Conservation (phyloP, 2,888 invertebrate species). For the Xanthia icteritia region DNA sequence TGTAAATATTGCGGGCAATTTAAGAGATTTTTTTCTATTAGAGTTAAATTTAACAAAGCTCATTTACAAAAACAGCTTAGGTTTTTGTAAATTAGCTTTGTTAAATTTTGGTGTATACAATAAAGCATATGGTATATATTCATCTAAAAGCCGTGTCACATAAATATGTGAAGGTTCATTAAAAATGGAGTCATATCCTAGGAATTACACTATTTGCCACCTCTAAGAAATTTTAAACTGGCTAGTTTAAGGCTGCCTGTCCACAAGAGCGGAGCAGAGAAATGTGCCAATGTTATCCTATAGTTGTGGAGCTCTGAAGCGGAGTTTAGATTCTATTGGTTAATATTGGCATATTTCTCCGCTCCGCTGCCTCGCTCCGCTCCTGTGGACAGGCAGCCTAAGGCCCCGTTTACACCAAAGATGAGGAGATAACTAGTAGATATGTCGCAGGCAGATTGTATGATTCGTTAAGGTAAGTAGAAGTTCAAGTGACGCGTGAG, state of each 20-base stretch:
- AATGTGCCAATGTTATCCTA: too few relatives aligned
- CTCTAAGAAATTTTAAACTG: not conserved
- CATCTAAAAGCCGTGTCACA: not conserved
- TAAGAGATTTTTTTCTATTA: not conserved
- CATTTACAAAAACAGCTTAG: not conserved
- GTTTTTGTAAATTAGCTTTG: not conserved
- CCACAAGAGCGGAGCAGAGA: too few relatives aligned
- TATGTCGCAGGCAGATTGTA: too few relatives aligned
- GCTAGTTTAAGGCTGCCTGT: too few relatives aligned
- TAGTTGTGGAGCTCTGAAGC: too few relatives aligned
- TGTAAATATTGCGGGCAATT: not conserved
- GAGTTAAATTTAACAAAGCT: not conserved
- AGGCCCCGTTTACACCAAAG: not conserved
- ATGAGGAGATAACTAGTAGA: not conserved
- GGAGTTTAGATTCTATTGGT: too few relatives aligned
- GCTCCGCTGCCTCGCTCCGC: too few relatives aligned
- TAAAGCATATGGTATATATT: not conserved
- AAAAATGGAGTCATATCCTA: not conserved
- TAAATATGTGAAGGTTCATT: not conserved
- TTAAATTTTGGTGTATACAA: not conserved
- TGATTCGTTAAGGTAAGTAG: too few relatives aligned
- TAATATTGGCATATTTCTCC: too few relatives aligned
- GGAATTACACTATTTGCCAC: not conserved
- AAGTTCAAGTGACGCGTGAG: too few relatives aligned
- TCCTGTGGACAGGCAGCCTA: too few relatives aligned